These are phyloP conservation scores for Cirrhinus mrigala DNA, from an alignment of 2,797 vertebrate genomes.

Conservation along the genomic window DNA sequence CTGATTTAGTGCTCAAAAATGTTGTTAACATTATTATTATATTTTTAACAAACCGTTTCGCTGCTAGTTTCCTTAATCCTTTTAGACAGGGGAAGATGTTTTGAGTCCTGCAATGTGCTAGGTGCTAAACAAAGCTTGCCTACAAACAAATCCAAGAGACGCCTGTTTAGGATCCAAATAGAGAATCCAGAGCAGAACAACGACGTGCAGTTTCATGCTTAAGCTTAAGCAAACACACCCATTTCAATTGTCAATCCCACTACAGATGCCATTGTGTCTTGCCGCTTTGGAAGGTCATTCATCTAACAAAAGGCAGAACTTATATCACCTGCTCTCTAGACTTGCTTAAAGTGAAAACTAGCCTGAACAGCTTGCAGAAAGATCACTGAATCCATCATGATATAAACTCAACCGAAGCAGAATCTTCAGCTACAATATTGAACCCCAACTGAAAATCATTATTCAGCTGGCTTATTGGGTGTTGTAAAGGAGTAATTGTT, in stretches of 20 bases:
- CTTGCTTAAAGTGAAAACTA: neutral
- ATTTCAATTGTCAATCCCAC: neutral
- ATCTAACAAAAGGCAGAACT: neutral
- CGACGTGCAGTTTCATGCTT: constrained; percentile 28
- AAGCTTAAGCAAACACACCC: constrained; percentile 34
- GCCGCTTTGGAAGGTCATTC: neutral
- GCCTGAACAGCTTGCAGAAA: neutral
- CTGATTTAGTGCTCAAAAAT: neutral
- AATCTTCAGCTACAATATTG: neutral
- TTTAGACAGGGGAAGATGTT: neutral
- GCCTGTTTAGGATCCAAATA: neutral
- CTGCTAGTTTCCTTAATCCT: neutral
- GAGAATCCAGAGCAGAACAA: neutral
- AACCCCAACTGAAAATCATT: neutral
- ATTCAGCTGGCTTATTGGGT: neutral
- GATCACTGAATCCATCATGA: neutral
- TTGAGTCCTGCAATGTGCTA: neutral
- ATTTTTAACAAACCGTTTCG: neutral
- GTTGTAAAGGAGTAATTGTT: neutral
- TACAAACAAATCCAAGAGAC: neutral
- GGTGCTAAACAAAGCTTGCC: neutral
- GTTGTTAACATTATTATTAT: neutral
- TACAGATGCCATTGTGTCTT: neutral
- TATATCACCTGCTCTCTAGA: neutral
- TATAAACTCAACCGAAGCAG: neutral